Evolutionary conservation across 2,797 vertebrate species (phyloP).

Genomic region (Lutra lutra): DNA sequence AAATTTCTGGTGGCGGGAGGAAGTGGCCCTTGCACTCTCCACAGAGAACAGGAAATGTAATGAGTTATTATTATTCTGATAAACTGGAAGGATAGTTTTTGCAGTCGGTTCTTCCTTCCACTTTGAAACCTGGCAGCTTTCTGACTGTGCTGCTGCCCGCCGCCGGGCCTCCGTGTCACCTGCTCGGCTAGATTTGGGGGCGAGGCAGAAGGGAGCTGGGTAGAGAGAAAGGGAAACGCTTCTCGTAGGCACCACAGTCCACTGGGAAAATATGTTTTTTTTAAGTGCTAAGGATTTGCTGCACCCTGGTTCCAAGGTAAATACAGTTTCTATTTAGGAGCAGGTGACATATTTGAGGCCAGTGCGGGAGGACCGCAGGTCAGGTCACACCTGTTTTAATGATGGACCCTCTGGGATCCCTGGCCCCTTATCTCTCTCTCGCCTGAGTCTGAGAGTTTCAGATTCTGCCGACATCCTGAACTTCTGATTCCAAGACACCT

Average conservation of each 20-base stretch:
- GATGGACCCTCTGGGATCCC: neutral
- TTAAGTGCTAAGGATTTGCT: neutral
- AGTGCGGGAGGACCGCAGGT: neutral
- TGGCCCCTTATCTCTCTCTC: neutral
- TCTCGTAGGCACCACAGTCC: neutral
- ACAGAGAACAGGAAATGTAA: conserved; percentile 65
- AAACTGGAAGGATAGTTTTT: neutral
- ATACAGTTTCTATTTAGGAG: neutral
- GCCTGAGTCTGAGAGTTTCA: neutral
- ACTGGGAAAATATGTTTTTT: conserved; percentile 47
- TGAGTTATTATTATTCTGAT: conserved; percentile 66
- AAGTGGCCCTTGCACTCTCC: conserved; percentile 57
- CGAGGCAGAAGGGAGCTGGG: neutral
- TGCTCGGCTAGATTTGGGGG: neutral
- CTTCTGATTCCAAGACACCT: neutral
- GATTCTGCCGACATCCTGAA: neutral
- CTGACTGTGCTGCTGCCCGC: neutral
- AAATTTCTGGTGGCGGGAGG: conserved; percentile 66
- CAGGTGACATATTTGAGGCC: neutral
- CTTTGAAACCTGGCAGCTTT: neutral
- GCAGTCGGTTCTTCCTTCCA: conserved; percentile 31
- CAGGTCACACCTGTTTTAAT: conserved; percentile 22
- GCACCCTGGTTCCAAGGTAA: conserved; percentile 42
- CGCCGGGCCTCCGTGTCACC: neutral
- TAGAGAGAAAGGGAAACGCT: conserved; percentile 1